These are phyloP conservation scores for Ammodytes marinus DNA, from an alignment of 2,113 vertebrate genomes.

Conservation along the genomic window DNA sequence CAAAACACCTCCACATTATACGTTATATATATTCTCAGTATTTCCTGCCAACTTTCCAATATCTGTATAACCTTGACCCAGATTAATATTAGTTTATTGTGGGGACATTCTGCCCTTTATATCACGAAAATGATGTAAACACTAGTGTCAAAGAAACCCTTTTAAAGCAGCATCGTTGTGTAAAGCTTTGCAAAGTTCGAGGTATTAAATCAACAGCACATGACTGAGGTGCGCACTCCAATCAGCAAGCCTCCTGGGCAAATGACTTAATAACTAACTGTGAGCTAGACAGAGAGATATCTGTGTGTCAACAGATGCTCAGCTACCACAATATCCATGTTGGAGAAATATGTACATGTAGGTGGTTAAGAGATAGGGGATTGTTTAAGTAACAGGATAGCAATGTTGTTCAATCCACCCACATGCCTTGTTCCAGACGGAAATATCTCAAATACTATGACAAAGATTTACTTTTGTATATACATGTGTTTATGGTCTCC, in stretches of 20 bases:
- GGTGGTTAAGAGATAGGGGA: no score
- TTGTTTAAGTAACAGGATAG: background rate
- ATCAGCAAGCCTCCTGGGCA: no score
- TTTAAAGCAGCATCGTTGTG: no score
- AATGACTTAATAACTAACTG: no score
- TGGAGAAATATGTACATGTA: no score
- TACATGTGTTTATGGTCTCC: background rate
- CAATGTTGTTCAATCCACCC: background rate
- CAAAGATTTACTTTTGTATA: background rate
- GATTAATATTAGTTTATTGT: background rate
- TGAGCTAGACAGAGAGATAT: no score
- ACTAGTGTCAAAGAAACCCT: background rate
- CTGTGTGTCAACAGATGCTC: no score
- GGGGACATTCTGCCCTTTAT: background rate
- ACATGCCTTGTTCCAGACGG: background rate
- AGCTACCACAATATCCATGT: no score
- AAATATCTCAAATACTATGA: background rate
- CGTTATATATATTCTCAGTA: background rate
- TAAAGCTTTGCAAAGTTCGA: no score
- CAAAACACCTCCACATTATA: constrained; percentile 19
- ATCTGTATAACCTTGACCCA: constrained; percentile 13
- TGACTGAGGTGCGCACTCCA: no score
- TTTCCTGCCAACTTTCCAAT: constrained; percentile 39
- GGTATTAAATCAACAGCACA: no score
- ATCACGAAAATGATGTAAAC: background rate